These are phyloP conservation scores for Astreopora myriophthalma DNA, from an alignment of 64 coral and sea anemone species.

Conservation along the genomic window DNA sequence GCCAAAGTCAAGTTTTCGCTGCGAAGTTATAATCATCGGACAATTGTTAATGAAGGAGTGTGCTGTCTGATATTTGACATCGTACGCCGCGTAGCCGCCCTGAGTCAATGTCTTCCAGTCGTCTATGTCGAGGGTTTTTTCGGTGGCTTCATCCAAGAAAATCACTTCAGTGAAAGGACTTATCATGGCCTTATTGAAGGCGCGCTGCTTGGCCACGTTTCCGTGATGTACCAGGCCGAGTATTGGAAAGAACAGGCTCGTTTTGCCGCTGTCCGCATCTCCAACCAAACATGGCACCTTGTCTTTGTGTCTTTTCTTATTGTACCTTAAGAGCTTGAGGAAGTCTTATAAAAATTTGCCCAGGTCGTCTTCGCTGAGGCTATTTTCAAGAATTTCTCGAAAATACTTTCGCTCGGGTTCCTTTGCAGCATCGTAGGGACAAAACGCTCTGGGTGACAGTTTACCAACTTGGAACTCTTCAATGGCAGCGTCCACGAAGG, in stretches of 20 bases:
- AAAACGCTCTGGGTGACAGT: too few species aligned
- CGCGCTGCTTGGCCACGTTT: conserved; percentile 35
- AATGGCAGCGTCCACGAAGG: too few species aligned
- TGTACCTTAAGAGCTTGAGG: conserved; percentile 8
- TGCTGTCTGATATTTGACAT: conserved; percentile 28
- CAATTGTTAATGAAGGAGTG: conserved; percentile 48
- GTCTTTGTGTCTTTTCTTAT: conserved; percentile 11
- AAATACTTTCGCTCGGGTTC: neutral
- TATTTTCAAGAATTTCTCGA: neutral
- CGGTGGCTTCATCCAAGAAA: neutral
- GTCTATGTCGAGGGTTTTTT: neutral
- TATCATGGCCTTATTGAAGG: conserved; percentile 55
- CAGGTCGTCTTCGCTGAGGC: neutral
- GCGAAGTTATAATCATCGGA: conserved; percentile 36
- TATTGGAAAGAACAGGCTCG: conserved; percentile 30
- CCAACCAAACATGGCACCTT: conserved; percentile 12
- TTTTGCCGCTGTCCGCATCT: conserved; percentile 16
- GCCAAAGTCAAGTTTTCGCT: conserved; percentile 14
- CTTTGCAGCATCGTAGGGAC: neutral
- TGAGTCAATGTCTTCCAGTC: conserved; percentile 40
- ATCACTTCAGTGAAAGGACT: neutral
- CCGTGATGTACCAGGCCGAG: neutral
- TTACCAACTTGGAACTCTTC: too few species aligned
- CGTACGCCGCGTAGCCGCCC: conserved; percentile 34
- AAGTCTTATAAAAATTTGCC: neutral